Evolutionary conservation across 2,113 vertebrate species (phyloP).

Genomic region (Psittacus erithacus): DNA sequence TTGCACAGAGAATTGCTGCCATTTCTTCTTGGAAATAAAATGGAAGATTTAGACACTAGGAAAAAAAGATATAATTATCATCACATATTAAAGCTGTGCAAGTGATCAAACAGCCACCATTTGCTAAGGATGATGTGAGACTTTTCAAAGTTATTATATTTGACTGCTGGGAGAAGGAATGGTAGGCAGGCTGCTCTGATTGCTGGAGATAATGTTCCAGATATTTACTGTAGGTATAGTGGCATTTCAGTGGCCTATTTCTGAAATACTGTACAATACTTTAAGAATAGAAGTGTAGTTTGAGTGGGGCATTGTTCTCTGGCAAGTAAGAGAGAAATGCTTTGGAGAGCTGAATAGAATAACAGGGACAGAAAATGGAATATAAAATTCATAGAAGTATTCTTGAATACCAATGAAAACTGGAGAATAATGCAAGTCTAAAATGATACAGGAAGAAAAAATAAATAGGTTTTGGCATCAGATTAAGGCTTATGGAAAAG

Average conservation of each 20-base stretch:
- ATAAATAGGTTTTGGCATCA: constrained; percentile 25
- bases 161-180: constrained; percentile 41
- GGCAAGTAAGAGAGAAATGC: constrained; percentile 24
- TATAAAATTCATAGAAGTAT: constrained; percentile 35
- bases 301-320: constrained; percentile 62
- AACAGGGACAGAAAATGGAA: constrained; percentile 37
- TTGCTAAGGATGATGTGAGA: not conserved
- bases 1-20: not conserved
- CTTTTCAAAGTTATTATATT: constrained; percentile 7
- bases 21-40: not conserved
- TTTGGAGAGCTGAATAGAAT: constrained; percentile 44
- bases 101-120: not conserved
- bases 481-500: constrained; percentile 16
- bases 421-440: constrained; percentile 12
- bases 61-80: not conserved
- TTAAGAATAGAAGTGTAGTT: constrained; percentile 45
- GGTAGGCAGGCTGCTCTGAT: constrained; percentile 43
- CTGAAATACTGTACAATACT: constrained; percentile 43
- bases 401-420: constrained; percentile 52
- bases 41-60: not conserved
- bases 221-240: constrained; percentile 34
- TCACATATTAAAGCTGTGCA: not conserved
- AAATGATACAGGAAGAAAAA: constrained; percentile 21
- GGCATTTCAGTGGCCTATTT: constrained; percentile 55
- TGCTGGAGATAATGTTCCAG: constrained; percentile 44